A percentile compares a stretch with the other conserved stretches of the same genome.
phyloP scores from a whole-genome alignment of 2,113 vertebrate genomes.

The Poecile atricapillus region DNA sequence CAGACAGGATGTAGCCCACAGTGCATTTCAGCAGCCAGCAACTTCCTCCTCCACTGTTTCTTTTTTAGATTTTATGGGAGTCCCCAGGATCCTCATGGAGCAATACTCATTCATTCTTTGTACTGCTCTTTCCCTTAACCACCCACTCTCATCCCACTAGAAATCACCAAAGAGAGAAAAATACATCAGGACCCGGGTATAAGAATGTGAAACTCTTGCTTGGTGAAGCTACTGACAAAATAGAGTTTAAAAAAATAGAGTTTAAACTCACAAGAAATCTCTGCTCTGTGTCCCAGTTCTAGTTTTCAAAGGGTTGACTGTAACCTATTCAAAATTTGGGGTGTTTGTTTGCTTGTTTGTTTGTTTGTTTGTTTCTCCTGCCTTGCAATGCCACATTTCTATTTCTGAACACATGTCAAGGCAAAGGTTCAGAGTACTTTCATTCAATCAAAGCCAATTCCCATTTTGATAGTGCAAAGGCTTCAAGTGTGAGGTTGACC shows the following conservation, averaged over 20 bases:
- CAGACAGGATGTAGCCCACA: slow-evolving; percentile 44
- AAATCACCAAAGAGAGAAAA: neutral
- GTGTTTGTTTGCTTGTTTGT: neutral
- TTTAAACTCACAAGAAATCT: neutral
- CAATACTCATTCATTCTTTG: neutral
- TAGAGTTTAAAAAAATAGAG: neutral
- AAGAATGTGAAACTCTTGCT: neutral
- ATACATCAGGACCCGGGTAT: neutral
- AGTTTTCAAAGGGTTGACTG: neutral
- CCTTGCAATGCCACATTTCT: neutral
- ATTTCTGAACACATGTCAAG: neutral
- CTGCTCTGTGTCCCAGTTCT: neutral
- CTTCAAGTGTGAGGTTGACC: neutral
- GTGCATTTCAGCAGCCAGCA: slow-evolving; percentile 30
- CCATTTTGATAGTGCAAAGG: neutral
- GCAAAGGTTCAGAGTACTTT: neutral
- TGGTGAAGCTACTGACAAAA: neutral
- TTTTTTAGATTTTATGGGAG: slow-evolving; percentile 48
- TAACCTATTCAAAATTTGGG: neutral
- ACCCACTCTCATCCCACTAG: neutral
- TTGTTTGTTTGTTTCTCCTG: neutral
- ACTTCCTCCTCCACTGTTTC: slow-evolving; percentile 47
- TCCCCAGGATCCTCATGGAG: slow-evolving; percentile 15
- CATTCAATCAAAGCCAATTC: neutral
- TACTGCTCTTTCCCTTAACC: neutral